These are phyloP conservation scores for Hapalemur alaotrensis DNA, from an alignment of 2,797 vertebrate species.

Conservation along the genomic window DNA sequence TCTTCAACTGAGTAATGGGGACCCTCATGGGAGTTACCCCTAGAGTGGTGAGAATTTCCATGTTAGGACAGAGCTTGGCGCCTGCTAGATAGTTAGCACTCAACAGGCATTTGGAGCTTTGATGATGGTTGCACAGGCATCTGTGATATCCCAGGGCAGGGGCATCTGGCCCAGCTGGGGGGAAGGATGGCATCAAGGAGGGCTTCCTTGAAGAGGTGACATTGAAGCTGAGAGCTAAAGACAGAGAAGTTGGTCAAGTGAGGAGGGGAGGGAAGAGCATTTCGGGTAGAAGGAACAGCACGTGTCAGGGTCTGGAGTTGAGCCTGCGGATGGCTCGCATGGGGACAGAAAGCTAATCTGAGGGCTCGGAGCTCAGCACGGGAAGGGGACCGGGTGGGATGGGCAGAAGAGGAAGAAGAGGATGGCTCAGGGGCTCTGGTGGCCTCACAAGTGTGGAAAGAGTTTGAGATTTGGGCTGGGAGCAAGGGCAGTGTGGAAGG, in stretches of 20 bases:
- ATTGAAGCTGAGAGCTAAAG: neutral
- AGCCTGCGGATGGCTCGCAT: neutral
- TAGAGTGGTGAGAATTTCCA: neutral
- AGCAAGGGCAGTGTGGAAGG: neutral
- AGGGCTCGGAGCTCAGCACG: neutral
- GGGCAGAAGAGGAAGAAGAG: neutral
- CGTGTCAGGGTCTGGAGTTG: neutral
- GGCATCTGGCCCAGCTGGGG: neutral
- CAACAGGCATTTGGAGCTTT: accelerated
- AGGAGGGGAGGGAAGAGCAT: neutral
- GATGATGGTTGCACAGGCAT: neutral
- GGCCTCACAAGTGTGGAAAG: neutral
- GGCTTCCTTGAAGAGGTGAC: neutral
- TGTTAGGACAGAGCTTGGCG: neutral
- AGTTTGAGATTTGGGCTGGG: neutral
- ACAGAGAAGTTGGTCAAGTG: no score
- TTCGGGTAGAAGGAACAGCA: neutral
- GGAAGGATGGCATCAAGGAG: no score
- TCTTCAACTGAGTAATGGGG: neutral
- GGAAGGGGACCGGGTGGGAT: accelerated
- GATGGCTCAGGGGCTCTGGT: neutral
- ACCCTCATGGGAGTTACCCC: no score
- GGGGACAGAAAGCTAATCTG: no score
- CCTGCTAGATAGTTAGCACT: no score
- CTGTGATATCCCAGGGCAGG: neutral